Conservation (phyloP, 2,113 vertebrate species). For the Sporophila hypoxantha region DNA sequence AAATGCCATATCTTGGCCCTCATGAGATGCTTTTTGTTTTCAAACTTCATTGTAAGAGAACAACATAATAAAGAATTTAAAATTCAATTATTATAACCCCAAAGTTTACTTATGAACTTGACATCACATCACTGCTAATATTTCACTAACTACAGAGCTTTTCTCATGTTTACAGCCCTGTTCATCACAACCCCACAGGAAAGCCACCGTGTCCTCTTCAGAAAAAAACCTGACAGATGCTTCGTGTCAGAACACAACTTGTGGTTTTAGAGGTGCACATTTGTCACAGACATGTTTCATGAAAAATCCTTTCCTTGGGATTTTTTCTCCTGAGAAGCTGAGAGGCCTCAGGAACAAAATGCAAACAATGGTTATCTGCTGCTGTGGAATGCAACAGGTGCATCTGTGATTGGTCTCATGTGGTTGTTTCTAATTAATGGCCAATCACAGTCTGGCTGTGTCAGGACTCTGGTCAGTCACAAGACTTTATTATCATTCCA, state of each 20-base stretch:
- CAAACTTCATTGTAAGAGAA: background rate
- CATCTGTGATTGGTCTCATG: too few species aligned
- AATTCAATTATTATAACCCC: background rate
- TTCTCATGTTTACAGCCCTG: background rate
- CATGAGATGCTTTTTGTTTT: background rate
- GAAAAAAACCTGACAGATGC: background rate
- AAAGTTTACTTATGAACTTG: background rate
- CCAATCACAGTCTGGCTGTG: too few species aligned
- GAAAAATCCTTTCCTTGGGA: too few species aligned
- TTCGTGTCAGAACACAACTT: background rate
- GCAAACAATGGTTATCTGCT: too few species aligned
- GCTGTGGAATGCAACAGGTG: too few species aligned
- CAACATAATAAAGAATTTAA: background rate
- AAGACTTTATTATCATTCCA: too few species aligned
- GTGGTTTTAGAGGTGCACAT: background rate
- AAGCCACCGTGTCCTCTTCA: background rate
- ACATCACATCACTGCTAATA: background rate
- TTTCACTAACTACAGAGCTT: background rate
- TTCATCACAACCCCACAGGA: background rate
- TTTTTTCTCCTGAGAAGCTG: too few species aligned
- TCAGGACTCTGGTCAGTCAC: too few species aligned
- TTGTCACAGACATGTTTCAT: background rate
- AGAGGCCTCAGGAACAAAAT: too few species aligned
- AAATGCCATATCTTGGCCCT: background rate
- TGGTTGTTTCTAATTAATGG: too few species aligned